Evolutionary conservation across 1,140 invertebrate species (phyloP).

Genomic region (Brachionus sp.): DNA sequence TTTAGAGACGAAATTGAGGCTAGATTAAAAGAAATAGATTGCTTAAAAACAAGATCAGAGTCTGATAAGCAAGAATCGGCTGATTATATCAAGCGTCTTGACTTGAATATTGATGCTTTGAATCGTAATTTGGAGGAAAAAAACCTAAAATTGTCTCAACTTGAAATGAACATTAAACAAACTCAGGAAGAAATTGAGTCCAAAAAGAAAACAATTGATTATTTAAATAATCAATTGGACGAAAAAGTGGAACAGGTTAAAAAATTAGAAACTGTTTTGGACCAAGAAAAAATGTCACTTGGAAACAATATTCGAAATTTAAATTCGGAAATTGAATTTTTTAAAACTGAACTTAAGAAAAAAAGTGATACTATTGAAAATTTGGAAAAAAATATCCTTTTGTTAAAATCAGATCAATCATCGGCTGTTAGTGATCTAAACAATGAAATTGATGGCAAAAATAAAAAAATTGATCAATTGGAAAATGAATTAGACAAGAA

Average conservation of each 20-base stretch:
- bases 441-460: background rate
- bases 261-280: background rate
- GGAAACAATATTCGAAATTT: background rate
- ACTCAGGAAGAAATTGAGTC: background rate
- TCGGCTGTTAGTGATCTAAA: background rate
- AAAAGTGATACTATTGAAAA: constrained; percentile 4
- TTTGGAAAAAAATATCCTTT: background rate
- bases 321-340: background rate
- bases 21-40: background rate
- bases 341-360: background rate
- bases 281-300: background rate
- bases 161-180: background rate
- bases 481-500: background rate
- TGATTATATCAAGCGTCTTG: background rate
- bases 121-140: background rate
- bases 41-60: background rate
- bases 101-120: background rate
- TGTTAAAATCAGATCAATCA: background rate
- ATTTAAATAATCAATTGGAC: background rate
- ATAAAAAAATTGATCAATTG: background rate
- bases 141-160: background rate
- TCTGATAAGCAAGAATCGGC: background rate
- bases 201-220: background rate
- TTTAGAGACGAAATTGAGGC: background rate
- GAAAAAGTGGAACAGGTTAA: background rate